Evolutionary conservation across 2,888 invertebrate genomes (phyloP), one percentile per base, ranked within the genome.

Genomic region (Leptinotarsa peninsularis): DNA sequence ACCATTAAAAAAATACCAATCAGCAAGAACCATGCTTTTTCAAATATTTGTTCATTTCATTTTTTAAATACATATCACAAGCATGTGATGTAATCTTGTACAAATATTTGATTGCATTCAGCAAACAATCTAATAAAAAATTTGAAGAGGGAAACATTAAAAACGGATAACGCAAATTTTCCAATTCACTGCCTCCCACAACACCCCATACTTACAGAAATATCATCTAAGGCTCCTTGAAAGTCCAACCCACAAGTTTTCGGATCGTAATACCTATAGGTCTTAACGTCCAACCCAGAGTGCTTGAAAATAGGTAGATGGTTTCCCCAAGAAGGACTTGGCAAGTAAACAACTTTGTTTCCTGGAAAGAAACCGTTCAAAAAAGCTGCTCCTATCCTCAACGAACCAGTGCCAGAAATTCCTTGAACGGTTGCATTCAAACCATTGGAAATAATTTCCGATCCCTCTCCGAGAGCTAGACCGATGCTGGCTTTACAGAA

Each of bases 281-380:
- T 91, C 87, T 98, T 96, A 67, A 97, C 94, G 17, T 93, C 91
- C 73, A 99, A 88, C 4, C 95, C 95, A 70, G 96, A 90, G 85
- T 95, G 94, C 90, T 95, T 97, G 89, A 98, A 98, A 85, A 99
- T 93, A 72, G 98, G 98, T 0, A 93, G 94, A 88, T 99, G 99
- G 89, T 99, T 99, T 71, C 99, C 99, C 99, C 99, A 99, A 0
- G 99, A 94, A 4, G 99, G 99, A 2, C 92, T 90, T 5, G 99
- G 98, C 81, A 99, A 84, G 90, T 96, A 98, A 68, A 96, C 89
- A 77, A 93, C 94, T 89, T 97, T 97, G 82, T 90, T 91, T 52
- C 94, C 93, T 10, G 92, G 92, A 89, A 94, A 95, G 89, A 94
- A 96, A 81, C 92, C 93, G 73, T 92, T 93, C 77, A 98, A 89